Conservation (phyloP, 2,797 vertebrate species). For the Lemur catta region DNA sequence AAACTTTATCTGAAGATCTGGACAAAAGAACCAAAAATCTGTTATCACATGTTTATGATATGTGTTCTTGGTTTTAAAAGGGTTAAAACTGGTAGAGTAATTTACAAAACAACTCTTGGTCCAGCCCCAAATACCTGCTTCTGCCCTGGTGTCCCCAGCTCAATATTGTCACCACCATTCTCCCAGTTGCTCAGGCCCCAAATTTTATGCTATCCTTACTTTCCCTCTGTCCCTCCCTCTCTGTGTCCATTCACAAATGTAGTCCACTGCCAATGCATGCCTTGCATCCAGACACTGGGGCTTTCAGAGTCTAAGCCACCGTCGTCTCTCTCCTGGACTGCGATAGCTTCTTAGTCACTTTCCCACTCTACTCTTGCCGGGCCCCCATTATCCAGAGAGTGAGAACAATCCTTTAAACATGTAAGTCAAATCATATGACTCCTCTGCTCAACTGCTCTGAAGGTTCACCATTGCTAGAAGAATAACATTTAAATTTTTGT, state of each 20-base stretch:
- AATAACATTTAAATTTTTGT: neutral
- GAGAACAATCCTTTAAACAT: neutral
- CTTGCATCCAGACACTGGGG: neutral
- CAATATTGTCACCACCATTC: neutral
- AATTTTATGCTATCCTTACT: neutral
- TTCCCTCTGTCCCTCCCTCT: neutral
- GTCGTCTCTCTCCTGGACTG: neutral
- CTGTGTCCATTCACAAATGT: neutral
- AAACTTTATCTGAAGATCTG: neutral
- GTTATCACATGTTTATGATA: neutral
- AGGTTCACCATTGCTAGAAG: neutral
- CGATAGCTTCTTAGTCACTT: neutral
- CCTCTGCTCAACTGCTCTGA: neutral
- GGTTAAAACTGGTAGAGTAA: neutral
- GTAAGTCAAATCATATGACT: neutral
- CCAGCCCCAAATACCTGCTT: neutral
- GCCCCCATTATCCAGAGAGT: neutral
- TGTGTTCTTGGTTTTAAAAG: neutral
- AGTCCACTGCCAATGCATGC: neutral
- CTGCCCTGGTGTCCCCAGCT: neutral
- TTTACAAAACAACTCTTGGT: neutral
- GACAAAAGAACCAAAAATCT: neutral
- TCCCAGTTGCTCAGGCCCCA: neutral
- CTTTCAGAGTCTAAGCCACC: no score
- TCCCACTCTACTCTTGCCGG: neutral